These are phyloP conservation scores for Zygothrica quintamaculata DNA, from an alignment of 2,888 invertebrate species.

Conservation along the genomic window DNA sequence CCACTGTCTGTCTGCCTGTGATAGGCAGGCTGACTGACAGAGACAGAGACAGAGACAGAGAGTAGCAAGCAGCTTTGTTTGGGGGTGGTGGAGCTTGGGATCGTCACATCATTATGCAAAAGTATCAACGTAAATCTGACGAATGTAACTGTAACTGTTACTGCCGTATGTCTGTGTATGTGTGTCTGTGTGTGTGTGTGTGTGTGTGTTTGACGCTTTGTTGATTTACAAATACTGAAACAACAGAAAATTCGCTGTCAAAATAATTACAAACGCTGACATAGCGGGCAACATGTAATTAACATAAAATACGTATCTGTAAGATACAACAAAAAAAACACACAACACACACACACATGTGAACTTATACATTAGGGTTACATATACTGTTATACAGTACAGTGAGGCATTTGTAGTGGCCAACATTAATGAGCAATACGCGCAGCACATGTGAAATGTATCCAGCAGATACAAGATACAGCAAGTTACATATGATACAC, in stretches of 20 bases:
- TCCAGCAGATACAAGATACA: conserved; percentile 55
- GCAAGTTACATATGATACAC: conserved; percentile 29
- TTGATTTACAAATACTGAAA: conserved; percentile 57
- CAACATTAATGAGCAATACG: conserved; percentile 53
- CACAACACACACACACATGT: conserved; percentile 11
- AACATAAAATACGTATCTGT: conserved; percentile 69
- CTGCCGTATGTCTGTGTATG: conserved; percentile 2
- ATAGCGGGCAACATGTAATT: conserved; percentile 68
- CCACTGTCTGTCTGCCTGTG: conserved; percentile 21
- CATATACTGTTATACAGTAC: conserved; percentile 13
- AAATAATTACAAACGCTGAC: conserved; percentile 75
- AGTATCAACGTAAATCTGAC: conserved; percentile 52
- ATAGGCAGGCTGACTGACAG: conserved; percentile 21
- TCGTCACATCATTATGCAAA: conserved; percentile 64
- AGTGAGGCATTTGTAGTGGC: conserved; percentile 12
- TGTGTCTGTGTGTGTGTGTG: conserved; percentile 4
- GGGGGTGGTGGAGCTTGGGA: conserved; percentile 36
- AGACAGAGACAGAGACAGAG: neutral
- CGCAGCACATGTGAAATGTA: conserved; percentile 60
- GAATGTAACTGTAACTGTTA: conserved; percentile 51
- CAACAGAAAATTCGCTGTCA: conserved; percentile 66
- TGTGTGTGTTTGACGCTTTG: conserved; percentile 24
- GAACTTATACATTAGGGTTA: neutral
- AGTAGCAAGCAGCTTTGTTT: neutral
- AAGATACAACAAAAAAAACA: conserved; percentile 34